Conservation (phyloP, 1,140 invertebrate species). For the Gryon sp. region DNA sequence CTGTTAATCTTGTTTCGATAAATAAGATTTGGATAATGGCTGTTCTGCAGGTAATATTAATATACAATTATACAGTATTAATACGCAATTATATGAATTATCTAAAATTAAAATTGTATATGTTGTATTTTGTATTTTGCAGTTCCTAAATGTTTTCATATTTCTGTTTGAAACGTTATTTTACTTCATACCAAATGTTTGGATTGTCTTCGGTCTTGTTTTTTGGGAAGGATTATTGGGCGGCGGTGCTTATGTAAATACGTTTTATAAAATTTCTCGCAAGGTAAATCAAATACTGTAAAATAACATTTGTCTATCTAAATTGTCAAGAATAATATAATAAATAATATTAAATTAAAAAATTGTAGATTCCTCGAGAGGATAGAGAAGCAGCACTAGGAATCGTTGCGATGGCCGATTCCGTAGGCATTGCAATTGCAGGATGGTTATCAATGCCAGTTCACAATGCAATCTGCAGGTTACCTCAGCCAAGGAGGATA, state of each 20-base stretch:
- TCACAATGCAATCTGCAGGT: slow-evolving; percentile 86
- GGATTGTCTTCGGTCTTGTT: slow-evolving; percentile 86
- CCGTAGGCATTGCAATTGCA: slow-evolving; percentile 87
- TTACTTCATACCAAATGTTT: slow-evolving; percentile 86
- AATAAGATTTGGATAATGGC: slow-evolving; percentile 87
- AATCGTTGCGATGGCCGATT: slow-evolving; percentile 86
- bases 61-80: neutral
- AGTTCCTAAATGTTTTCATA: slow-evolving; percentile 86
- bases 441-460: slow-evolving; percentile 86
- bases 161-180: slow-evolving; percentile 85
- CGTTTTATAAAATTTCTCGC: slow-evolving; percentile 87
- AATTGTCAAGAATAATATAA: no score
- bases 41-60: slow-evolving; percentile 85
- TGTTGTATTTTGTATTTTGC: slow-evolving; percentile 41
- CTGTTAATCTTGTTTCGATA: slow-evolving; percentile 86
- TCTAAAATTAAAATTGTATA: slow-evolving; percentile 1
- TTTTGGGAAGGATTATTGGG: slow-evolving; percentile 90
- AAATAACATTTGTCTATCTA: no score
- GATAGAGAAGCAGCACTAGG: slow-evolving; percentile 84
- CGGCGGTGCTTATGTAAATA: slow-evolving; percentile 93
- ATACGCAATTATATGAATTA: neutral
- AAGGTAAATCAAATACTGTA: slow-evolving; percentile 81
- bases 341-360: neutral
- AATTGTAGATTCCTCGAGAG: slow-evolving; percentile 79
- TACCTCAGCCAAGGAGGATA: slow-evolving; percentile 50